Percentiles rank a stretch among this genome's conserved stretches.
Evolutionary conservation across 2,888 invertebrate genomes (phyloP).

Genomic region (Synergus umbraculus): DNA sequence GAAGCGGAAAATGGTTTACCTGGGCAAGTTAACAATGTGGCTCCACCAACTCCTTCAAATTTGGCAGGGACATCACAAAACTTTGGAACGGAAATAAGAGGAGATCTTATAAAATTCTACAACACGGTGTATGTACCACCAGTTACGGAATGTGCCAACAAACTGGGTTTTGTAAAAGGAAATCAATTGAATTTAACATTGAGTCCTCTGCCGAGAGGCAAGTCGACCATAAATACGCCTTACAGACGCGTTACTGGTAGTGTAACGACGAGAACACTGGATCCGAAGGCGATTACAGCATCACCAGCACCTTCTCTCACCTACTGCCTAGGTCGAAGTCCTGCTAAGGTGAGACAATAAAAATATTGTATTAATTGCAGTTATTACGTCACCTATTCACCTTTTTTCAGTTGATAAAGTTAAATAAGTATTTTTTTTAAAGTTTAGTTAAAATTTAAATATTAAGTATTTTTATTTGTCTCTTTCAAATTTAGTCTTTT

Average conservation of each 20-base stretch:
- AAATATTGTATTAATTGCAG: conserved; percentile 2
- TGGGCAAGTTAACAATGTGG: conserved; percentile 47
- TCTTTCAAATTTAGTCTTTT: too few relatives aligned
- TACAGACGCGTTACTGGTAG: conserved; percentile 80
- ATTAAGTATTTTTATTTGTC: too few relatives aligned
- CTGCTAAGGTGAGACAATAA: conserved; percentile 84
- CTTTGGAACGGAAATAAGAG: conserved; percentile 82
- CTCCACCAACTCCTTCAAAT: conserved; percentile 81
- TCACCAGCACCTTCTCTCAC: conserved; percentile 80
- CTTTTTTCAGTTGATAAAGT: too few relatives aligned
- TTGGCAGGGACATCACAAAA: conserved; percentile 79
- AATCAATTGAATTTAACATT: conserved; percentile 77
- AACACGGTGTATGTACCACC: conserved; percentile 92
- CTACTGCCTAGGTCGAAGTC: conserved; percentile 92
- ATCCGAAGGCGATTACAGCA: conserved; percentile 77
- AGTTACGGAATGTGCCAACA: conserved; percentile 87
- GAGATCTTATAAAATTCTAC: conserved; percentile 96
- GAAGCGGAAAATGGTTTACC: conserved; percentile 43
- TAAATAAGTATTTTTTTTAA: too few relatives aligned
- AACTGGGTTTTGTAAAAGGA: conserved; percentile 66
- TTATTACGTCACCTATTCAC: too few relatives aligned
- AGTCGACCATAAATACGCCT: conserved; percentile 80
- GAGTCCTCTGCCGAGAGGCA: conserved; percentile 86
- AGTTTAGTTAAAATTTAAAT: too few relatives aligned
- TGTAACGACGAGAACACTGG: conserved; percentile 81